Evolutionary conservation across 2,113 vertebrate genomes (phyloP), one percentile per base, ranked within the genome.

Genomic region (Oreochromis spilurus): DNA sequence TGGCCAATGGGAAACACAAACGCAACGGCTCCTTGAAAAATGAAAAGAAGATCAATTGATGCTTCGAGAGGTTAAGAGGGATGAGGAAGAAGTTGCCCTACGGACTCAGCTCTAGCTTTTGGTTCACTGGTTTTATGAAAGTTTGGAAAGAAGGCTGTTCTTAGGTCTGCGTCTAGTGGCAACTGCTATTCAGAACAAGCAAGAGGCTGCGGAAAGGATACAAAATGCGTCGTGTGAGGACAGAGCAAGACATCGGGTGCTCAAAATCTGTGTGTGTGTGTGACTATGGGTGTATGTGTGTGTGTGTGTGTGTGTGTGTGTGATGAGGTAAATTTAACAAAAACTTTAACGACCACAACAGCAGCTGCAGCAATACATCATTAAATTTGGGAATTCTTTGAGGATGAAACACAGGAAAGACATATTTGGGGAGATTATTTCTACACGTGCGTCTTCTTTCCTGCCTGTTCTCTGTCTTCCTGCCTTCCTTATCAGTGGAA

Each of bases 31-130:
- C 98, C 79, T 96, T 98, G 90, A 97, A 97, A 93, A 97, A 94
- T 14, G 98, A 99, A 81, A 99, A 99, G 95, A 99, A 99, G 93
- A 96, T 98, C 24, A 98, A 99, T 96, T 99, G 97, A 97, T 79
- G 72, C 75, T 93, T 83, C 13, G 9, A 75, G 72, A 24, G 81
- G 84, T 58, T 79, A 83, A 60, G 81, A 81, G 45, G 85, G 79
- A 83, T 6, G 53, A 90, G 84, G 90, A 93, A 86, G 89, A 83
- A 83, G 93, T 92, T 92, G 89, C 86, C 89, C 81, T n/a, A 26
- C 84, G 54, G 89, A 89, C 87, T 88, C 85, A 83, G 92, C 88
- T 89, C 89, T 93, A 82, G 85, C 81, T 84, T 67, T 85, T 85
- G 82, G 65, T 90, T 87, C 26, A 80, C 17, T 82, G 83, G 11